These are phyloP conservation scores for Cephus spinipes DNA, from an alignment of 2,888 invertebrate species.

Conservation along the genomic window DNA sequence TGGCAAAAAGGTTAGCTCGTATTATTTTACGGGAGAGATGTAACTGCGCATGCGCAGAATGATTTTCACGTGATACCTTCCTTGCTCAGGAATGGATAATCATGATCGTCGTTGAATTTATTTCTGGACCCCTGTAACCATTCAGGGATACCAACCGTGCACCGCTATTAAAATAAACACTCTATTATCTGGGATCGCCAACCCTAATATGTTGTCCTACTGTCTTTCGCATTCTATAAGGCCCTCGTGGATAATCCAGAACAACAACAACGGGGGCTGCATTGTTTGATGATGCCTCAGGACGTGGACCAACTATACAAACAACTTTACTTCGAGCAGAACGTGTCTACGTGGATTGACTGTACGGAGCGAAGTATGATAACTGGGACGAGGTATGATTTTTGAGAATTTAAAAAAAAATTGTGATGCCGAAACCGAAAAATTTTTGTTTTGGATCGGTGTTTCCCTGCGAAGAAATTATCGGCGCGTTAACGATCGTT, in stretches of 20 bases:
- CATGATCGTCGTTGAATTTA: neutral
- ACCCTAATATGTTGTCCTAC: constrained; percentile 51
- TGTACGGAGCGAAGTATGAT: neutral
- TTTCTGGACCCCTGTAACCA: neutral
- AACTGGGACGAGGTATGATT: neutral
- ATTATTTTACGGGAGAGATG: neutral
- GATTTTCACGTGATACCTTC: neutral
- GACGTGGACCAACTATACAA: constrained; percentile 51
- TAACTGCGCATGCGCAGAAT: neutral
- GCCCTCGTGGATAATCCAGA: constrained; percentile 56
- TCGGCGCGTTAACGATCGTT: neutral
- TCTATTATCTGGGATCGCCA: constrained; percentile 47
- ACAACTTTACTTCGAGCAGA: constrained; percentile 25
- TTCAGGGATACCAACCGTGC: constrained; percentile 36
- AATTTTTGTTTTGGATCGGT: neutral
- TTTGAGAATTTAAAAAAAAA: too few relatives aligned
- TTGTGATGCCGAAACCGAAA: too few relatives aligned
- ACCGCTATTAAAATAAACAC: constrained; percentile 61
- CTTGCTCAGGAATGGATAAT: neutral
- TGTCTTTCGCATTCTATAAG: constrained; percentile 12
- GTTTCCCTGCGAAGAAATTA: neutral
- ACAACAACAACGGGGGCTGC: constrained; percentile 51
- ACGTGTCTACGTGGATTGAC: neutral
- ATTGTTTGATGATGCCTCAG: constrained; percentile 33
- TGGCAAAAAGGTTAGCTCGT: neutral